Base-by-base conservation (phyloP, 2,888 invertebrate genomes). In the Acleris emargana region DNA sequence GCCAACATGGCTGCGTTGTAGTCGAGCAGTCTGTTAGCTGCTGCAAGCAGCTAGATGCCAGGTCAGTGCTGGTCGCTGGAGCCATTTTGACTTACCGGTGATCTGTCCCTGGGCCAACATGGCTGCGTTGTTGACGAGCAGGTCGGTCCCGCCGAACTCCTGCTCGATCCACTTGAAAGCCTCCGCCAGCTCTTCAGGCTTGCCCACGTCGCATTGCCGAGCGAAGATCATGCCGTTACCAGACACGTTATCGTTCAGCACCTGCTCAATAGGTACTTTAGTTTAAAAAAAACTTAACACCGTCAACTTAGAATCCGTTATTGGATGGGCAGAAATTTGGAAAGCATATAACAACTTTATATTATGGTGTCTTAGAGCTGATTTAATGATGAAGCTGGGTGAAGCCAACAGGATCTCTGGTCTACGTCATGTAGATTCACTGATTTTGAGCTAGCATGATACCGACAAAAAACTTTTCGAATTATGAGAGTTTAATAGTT, bases 81-180 rank as follows among this genome's bases (percentile, higher is more conserved):
- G 16, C 43, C 1, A n/a, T 9, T 57, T 9, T 11, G 11, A 42
- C 60, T 58, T 60, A 81, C 82, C 83, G 47, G 82, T 79, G 13
- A 79, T 76, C 18, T 75, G 71, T 17, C 83, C 83, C 0, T 38
- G 42, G 4, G 42, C 17, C 13, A 67, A 17, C 13, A 67, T 5
- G 6, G 28, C 64, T 7, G 88, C 88, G 58, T 87, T 87, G 69
- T 87, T 88, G 9, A 88, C 77, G 16, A 88, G 72, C 5, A 87
- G 67, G 52, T 87, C 79, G 0, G 76, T 72, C 4, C 84, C 84
- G 0, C 78, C 81, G 55, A 75, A 73, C 11, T 72, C 67, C 3
- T 81, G 72, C 17, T 83, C 82, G 16, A 83, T 64, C 78, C 82
- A 81, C 17, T 71, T 38, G 69, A 87, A 87, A 1, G 78, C 71